These are phyloP conservation scores for Periparus ater DNA, from an alignment of 2,797 vertebrate genomes.

Conservation along the genomic window DNA sequence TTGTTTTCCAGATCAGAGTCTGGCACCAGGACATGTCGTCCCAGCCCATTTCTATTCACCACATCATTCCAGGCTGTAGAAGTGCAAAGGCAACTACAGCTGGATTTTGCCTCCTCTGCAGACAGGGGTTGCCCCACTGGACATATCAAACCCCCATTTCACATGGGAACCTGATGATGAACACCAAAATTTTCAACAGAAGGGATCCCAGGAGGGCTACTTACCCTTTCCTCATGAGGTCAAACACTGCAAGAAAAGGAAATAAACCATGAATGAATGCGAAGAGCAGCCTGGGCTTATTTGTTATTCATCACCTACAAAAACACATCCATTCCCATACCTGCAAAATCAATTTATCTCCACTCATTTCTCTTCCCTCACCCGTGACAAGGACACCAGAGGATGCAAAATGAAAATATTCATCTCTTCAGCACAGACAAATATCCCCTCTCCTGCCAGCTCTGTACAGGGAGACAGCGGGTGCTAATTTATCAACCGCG, in stretches of 20 bases:
- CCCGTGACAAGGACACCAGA: background rate
- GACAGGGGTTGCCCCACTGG: background rate
- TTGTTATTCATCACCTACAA: background rate
- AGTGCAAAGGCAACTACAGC: background rate
- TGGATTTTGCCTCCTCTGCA: background rate
- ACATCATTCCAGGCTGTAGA: background rate
- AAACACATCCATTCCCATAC: background rate
- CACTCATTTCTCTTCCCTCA: background rate
- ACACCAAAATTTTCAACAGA: background rate
- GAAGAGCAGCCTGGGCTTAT: background rate
- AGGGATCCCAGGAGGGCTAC: constrained; percentile 64
- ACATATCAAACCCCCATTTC: background rate
- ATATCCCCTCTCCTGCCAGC: background rate
- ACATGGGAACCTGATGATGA: background rate
- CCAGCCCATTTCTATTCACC: background rate
- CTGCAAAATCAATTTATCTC: background rate
- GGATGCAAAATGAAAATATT: constrained; percentile 5
- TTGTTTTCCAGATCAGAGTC: background rate
- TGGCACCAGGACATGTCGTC: background rate
- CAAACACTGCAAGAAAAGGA: constrained; percentile 87
- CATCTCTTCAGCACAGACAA: background rate
- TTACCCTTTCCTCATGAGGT: constrained; percentile 97
- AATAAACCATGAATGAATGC: constrained; percentile 8
- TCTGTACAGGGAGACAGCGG: background rate
- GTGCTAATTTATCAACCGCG: background rate